phyloP scores from a whole-genome alignment of 2,888 invertebrate species.

The Drosophila demipolita region DNA sequence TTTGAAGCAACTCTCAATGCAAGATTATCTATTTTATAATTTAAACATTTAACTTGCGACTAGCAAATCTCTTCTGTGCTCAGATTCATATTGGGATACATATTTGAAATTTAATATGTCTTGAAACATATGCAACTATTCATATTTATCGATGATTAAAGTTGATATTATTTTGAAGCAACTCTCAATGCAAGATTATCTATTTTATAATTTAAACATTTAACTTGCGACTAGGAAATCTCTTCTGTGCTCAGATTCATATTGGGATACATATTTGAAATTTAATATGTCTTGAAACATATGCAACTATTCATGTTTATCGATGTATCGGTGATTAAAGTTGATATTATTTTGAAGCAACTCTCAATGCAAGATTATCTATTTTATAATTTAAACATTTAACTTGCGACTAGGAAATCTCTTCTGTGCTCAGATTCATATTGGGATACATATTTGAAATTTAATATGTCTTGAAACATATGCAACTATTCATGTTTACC shows the following conservation, averaged over 20 bases:
- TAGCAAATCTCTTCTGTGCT: background rate
- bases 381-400: background rate
- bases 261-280: slow-evolving; percentile 16
- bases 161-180: background rate
- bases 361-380: background rate
- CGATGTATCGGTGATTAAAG: background rate
- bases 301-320: background rate
- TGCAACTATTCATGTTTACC: background rate
- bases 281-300: background rate
- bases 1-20: background rate
- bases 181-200: background rate
- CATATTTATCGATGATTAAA: background rate
- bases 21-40: background rate
- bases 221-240: slow-evolving; percentile 8
- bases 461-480: background rate
- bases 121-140: background rate
- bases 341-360: background rate
- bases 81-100: slow-evolving; percentile 35
- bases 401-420: slow-evolving; percentile 9
- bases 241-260: slow-evolving; percentile 28
- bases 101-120: slow-evolving; percentile 8
- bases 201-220: background rate
- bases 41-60: background rate
- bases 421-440: slow-evolving; percentile 28
- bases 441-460: slow-evolving; percentile 17